A percentile compares a stretch with the other conserved stretches of the same genome.
Evolutionary conservation across 2,797 vertebrate genomes (phyloP).

Genomic region (Luscinia megarhynchos): DNA sequence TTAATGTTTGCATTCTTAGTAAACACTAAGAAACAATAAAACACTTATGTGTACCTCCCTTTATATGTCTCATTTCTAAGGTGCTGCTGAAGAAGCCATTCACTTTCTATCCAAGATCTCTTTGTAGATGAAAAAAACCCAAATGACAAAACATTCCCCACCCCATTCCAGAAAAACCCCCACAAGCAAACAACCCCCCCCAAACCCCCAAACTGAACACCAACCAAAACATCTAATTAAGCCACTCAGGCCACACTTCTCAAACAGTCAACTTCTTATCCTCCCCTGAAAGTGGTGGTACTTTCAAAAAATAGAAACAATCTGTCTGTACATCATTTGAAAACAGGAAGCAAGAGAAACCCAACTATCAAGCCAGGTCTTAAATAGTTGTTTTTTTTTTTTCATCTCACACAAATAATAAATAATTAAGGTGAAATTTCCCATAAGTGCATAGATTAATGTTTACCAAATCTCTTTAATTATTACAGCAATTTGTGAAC

Average conservation of each 20-base stretch:
- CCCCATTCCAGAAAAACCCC: accelerated
- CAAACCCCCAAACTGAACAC: neutral
- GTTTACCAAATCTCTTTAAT: neutral
- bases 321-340: neutral
- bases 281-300: neutral
- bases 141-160: neutral
- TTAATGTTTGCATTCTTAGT: neutral
- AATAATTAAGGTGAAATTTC: neutral
- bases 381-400: neutral
- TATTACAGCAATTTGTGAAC: neutral
- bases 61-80: neutral
- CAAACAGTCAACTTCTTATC: neutral
- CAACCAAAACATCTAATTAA: neutral
- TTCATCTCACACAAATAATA: neutral
- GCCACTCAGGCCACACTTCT: neutral
- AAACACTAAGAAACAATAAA: too few species aligned
- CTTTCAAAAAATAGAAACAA: neutral
- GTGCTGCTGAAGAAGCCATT: neutral
- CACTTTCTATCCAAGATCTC: neutral
- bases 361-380: neutral
- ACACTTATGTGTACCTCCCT: neutral
- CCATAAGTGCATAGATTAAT: neutral
- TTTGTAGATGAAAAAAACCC: neutral
- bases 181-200: neutral
- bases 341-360: neutral